Evolutionary conservation across 2,888 invertebrate species (phyloP), one percentile per base, ranked within the genome.

Genomic region (Chloroclystis v-ata): DNA sequence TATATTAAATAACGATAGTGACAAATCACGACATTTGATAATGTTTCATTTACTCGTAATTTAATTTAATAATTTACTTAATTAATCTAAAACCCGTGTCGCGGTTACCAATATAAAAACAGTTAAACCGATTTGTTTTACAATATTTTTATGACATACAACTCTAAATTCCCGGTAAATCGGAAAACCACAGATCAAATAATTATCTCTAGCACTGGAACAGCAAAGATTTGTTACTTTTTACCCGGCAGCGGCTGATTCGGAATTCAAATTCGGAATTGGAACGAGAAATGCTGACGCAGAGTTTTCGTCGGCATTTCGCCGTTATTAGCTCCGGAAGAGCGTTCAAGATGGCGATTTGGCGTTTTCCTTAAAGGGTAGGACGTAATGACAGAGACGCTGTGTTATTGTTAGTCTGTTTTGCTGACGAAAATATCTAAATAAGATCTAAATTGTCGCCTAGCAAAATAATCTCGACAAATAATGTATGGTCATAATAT

Each of bases 191-290:
- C n/a, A n/a, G n/a, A n/a, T n/a, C n/a, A n/a, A 29, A 10, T 4
- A 20, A 2, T 20, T 20, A 5, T 20, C 20, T 20, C 20, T 20
- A 5, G 5, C 2, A 4, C 20, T 20, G 5, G 20, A 2, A n/a
- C 14, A 28, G 25, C 28, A 37, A 30, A 20, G 32, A 45, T 11
- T 11, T 33, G 48, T 54, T 52, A 58, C 54, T 48, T 55, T 47
- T 39, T 38, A 50, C 60, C 16, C 57, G 30, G 57, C 47, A 60
- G 61, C 62, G 63, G 65, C 62, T 43, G 60, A 59, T 59, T 63
- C 63, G 59, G 67, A 69, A 72, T 75, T 74, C 74, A 73, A 75
- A 75, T 74, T 72, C 67, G 65, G 64, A 70, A 71, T 71, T 71
- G 69, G 67, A 69, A 68, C 63, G 63, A 60, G 65, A 62, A 62